Evolutionary conservation across 2,113 vertebrate genomes (phyloP), one percentile per base, ranked within the genome.

Genomic region (Rissa tridactyla): DNA sequence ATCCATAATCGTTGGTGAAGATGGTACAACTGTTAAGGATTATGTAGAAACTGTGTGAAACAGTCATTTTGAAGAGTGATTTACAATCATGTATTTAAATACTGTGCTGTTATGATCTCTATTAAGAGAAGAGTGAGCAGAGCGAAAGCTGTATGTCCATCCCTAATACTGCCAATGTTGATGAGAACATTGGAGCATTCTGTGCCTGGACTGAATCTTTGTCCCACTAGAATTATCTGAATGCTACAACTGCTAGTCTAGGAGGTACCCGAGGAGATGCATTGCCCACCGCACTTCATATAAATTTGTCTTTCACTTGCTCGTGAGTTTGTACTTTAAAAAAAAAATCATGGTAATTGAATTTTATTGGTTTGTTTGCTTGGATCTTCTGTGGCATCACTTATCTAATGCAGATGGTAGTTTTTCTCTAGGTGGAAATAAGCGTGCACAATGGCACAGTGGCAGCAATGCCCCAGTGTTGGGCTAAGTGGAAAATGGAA

Each of bases 401-500:
- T 60, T 82, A 34, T 55, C 40, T 71, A 58, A 61, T 15, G 11
- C 25, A 86, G 49, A 25, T 58, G 55, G 54, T 52, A 47, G 34
- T 58, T 86, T 51, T 78, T 68, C 30, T 83, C 13, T 32, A 42
- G 26, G 38, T 82, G 38, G 65, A 69, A 62, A 30, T 70, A 46
- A 3, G 27, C 30, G 40, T 44, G 30, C 26, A 44, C 36, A 57
- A 52, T 25, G 32, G 34, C 54, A 40, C n/a, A 52, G 44, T 29
- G 80, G 47, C 49, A 87, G 49, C 30, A 70, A n/a, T 51, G 49
- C 22, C 40, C 22, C 76, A 82, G 96, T 97, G 32, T 70, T 81
- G 96, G 98, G 97, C 97, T 75, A 97, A 98, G 96, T 77, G 73
- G 98, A 98, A 98, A 98, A 98, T 96, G 97, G 96, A 92, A 94